phyloP scores from a whole-genome alignment of 2,113 vertebrate genomes.

The Hystrix cristata region DNA sequence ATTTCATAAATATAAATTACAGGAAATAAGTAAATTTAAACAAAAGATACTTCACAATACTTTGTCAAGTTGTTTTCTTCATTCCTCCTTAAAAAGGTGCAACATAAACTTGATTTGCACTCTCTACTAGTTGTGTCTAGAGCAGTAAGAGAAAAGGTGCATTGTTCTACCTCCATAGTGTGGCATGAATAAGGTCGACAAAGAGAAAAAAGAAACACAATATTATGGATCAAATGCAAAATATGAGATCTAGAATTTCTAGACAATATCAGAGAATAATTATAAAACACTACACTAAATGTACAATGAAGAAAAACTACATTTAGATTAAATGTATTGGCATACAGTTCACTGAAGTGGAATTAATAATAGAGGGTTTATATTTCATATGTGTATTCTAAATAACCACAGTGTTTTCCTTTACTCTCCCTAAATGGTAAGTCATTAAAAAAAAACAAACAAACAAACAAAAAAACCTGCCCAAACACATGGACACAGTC shows the following conservation, averaged over 20 bases:
- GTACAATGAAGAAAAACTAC: background rate
- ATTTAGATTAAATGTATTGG: background rate
- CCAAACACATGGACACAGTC: background rate
- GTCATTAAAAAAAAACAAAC: background rate
- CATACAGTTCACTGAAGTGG: background rate
- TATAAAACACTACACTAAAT: background rate
- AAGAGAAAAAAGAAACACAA: background rate
- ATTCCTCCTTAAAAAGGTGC: background rate
- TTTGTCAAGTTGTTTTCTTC: background rate
- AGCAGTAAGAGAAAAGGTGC: background rate
- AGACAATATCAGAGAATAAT: background rate
- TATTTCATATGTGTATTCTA: background rate
- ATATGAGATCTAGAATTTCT: background rate
- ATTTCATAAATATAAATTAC: background rate
- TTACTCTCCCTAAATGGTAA: background rate
- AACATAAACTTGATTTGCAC: background rate
- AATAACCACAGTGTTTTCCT: background rate
- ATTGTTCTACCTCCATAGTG: background rate
- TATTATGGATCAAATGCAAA: background rate
- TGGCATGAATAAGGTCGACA: background rate
- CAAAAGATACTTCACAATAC: background rate
- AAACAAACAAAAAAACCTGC: no score
- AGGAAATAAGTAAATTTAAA: background rate
- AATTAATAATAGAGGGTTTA: slow-evolving; percentile 5
- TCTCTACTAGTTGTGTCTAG: background rate